Evolutionary conservation across 2,888 invertebrate species (phyloP), one percentile per base, ranked within the genome.

Genomic region (Cosmorhoe ocellata): DNA sequence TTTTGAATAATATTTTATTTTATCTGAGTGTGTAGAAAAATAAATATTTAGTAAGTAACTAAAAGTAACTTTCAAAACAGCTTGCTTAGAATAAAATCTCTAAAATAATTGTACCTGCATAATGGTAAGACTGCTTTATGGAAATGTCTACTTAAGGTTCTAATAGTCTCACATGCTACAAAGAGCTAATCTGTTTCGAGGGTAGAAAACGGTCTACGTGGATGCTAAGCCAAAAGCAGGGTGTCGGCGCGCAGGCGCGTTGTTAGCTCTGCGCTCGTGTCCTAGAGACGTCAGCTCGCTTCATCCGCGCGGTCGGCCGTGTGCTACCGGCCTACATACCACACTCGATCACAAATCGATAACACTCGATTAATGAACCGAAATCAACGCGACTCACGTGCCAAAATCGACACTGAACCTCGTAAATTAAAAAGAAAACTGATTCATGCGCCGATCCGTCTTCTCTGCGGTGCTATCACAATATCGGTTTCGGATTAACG

Each of bases 211-310:
- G 37, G 59, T 78, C 64, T 61, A 47, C 58, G 64, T 79, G 77
- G 71, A 74, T 78, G 74, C 60, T 30, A 48, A 57, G 59, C 59
- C 56, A 48, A 28, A 50, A 63, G 68, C 71, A 71, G 79, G 79
- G 79, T 71, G 74, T 61, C 58, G 59, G 69, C 72, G 73, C 85
- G 87, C 88, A 81, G 65, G 87, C 87, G 79, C 78, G 68, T 43
- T 71, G 59, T 66, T 76, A 70, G 74, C 76, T 74, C 79, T 73
- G 76, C 82, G 79, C 80, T 74, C 69, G 59, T 66, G 66, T 73
- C 74, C 77, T 68, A 55, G 67, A 67, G 63, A 63, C 72, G 73
- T 67, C 80, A 82, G 81, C 79, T 70, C 71, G 71, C 70, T 76
- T 71, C 70, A 68, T 60, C 69, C 76, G 71, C 73, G 76, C 76